Percentiles rank a stretch among this genome's conserved stretches.
Conservation (phyloP, 1,140 invertebrate species). For the Phocides pigmalion region DNA sequence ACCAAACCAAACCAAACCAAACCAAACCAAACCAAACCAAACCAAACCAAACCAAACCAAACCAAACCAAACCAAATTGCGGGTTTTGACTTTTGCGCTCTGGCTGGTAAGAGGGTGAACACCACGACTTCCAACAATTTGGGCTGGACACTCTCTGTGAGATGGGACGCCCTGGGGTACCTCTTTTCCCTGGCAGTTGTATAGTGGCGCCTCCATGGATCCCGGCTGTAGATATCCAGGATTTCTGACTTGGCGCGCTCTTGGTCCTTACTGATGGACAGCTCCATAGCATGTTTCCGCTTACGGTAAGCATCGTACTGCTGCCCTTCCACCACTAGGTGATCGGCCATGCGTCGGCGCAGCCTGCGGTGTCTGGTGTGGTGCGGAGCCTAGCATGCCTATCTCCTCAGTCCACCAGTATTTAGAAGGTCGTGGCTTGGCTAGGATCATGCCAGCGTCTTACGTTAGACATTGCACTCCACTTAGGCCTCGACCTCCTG, state of each 20-base stretch:
- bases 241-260: not conserved
- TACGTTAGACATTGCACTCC: too few species aligned
- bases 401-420: conserved; percentile 30
- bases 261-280: not conserved
- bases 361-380: conserved; percentile 9
- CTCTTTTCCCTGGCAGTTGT: not conserved
- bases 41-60: too few species aligned
- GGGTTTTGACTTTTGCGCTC: too few species aligned
- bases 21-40: too few species aligned
- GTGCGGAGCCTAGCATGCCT: too few species aligned
- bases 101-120: not conserved
- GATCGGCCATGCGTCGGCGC: not conserved
- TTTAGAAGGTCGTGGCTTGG: not conserved
- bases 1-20: too few species aligned
- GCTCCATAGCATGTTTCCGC: not conserved
- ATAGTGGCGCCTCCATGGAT: conserved; percentile 4
- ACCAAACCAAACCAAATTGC: too few species aligned
- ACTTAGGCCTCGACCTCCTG: too few species aligned
- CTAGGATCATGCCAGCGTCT: too few species aligned
- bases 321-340: not conserved
- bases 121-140: not conserved
- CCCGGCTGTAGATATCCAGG: not conserved
- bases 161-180: not conserved
- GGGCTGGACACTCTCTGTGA: not conserved
- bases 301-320: not conserved